Percentiles rank a stretch among this genome's conserved stretches.
phyloP scores from a whole-genome alignment of 2,888 invertebrate genomes.

The Callimorpha dominula region DNA sequence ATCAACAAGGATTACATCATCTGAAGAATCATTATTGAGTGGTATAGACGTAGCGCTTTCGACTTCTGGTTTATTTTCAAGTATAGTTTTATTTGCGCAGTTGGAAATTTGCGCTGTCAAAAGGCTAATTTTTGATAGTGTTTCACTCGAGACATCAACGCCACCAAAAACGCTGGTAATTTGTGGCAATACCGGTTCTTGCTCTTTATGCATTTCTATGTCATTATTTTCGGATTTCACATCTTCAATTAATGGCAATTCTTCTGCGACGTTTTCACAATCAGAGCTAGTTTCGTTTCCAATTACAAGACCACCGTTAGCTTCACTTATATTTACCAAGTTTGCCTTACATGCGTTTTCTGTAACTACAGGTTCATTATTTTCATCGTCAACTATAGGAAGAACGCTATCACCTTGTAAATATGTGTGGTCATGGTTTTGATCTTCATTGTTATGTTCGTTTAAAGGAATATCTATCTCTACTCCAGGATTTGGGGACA shows the following conservation, averaged over 20 bases:
- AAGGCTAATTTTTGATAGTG: slow-evolving; percentile 7
- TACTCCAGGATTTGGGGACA: not conserved
- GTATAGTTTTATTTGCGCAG: not conserved
- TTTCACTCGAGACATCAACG: slow-evolving; percentile 39
- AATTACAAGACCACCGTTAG: too few relatives aligned
- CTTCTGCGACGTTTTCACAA: not conserved
- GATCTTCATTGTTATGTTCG: not conserved
- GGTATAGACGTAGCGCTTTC: not conserved
- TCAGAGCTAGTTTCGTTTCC: not conserved
- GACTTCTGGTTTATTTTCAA: not conserved
- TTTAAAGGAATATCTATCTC: not conserved
- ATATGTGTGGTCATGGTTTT: too few relatives aligned
- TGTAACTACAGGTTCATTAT: not conserved
- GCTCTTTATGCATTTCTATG: slow-evolving; percentile 1
- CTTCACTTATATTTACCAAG: not conserved
- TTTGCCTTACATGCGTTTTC: not conserved
- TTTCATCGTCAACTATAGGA: not conserved
- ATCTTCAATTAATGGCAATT: not conserved
- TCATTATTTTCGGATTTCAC: slow-evolving; percentile 3
- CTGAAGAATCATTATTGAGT: slow-evolving; percentile 2
- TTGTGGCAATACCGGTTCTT: slow-evolving; percentile 40
- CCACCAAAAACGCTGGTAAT: slow-evolving; percentile 56
- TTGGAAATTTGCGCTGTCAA: slow-evolving; percentile 11
- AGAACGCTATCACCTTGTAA: not conserved
- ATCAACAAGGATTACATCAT: not conserved